Percentiles rank a stretch among this genome's conserved stretches.
phyloP scores from a whole-genome alignment of 2,113 vertebrate genomes.

The Mesocricetus auratus region DNA sequence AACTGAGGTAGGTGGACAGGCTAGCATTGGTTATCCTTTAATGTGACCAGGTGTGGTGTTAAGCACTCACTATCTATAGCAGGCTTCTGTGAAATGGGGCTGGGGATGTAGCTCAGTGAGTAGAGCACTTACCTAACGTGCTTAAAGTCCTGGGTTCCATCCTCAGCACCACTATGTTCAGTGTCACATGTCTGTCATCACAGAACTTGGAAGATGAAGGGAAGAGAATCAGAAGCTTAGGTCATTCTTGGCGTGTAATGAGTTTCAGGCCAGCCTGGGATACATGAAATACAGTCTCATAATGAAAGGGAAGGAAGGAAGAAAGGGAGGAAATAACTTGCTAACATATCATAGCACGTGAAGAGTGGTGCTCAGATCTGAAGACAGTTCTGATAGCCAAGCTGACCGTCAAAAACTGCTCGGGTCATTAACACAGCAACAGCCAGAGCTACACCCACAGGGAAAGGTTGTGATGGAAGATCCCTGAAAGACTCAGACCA shows the following conservation, averaged over 20 bases:
- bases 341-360: background rate
- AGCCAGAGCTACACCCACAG: background rate
- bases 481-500: too few relatives aligned
- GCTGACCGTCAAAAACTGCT: background rate
- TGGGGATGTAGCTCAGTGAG: background rate
- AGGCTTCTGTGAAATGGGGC: background rate
- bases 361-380: background rate
- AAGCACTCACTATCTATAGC: background rate
- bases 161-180: background rate
- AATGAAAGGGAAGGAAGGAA: background rate
- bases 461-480: slow-evolving; percentile 5
- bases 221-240: background rate
- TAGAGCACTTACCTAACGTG: background rate
- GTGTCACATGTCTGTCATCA: background rate
- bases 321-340: background rate
- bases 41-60: background rate
- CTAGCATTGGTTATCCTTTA: background rate
- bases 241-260: background rate
- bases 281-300: background rate
- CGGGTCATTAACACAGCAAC: background rate
- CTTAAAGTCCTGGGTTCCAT: background rate
- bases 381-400: background rate
- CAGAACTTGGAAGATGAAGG: background rate
- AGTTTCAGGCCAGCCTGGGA: background rate
- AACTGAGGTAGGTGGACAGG: background rate